Conservation (phyloP, 2,888 invertebrate species). For the Linyphia triangularis region DNA sequence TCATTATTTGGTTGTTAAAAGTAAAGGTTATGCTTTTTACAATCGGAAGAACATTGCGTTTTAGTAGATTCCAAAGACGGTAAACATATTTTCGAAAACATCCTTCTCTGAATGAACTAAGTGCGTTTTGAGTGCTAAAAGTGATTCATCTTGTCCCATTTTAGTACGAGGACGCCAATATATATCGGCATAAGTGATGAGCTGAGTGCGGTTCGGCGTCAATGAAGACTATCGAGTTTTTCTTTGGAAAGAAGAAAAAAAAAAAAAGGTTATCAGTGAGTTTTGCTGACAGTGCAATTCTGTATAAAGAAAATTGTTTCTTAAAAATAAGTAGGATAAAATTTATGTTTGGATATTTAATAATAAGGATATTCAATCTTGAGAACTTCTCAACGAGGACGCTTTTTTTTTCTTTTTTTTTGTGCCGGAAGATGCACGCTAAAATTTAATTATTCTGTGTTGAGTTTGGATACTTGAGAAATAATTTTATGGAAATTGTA, state of each 20-base stretch:
- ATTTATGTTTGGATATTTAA: not conserved
- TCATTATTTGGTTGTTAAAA: too few relatives aligned
- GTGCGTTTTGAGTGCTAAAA: slow-evolving; percentile 10
- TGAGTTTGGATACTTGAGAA: not conserved
- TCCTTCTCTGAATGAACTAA: slow-evolving; percentile 3
- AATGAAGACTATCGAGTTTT: slow-evolving; percentile 29
- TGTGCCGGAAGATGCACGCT: not conserved
- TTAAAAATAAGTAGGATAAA: not conserved
- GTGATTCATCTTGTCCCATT: slow-evolving; percentile 39
- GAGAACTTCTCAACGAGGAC: not conserved
- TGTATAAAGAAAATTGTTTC: slow-evolving; percentile 15
- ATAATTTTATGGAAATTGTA: not conserved
- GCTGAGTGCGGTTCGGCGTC: slow-evolving; percentile 7
- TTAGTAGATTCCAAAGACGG: too few relatives aligned
- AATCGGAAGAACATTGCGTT: too few relatives aligned
- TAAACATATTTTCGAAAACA: slow-evolving; percentile 22
- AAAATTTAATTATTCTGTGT: not conserved
- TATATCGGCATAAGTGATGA: slow-evolving; percentile 21
- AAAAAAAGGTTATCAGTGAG: slow-evolving; percentile 1
- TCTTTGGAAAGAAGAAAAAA: too few relatives aligned
- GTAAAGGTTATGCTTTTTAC: too few relatives aligned
- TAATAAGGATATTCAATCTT: not conserved
- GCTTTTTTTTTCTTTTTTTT: not conserved
- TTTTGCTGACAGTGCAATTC: slow-evolving; percentile 25
- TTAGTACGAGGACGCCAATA: slow-evolving; percentile 28